A percentile compares a stretch with the other conserved stretches of the same genome.
phyloP scores from a whole-genome alignment of 2,888 invertebrate genomes.

The Cephonodes hylas region DNA sequence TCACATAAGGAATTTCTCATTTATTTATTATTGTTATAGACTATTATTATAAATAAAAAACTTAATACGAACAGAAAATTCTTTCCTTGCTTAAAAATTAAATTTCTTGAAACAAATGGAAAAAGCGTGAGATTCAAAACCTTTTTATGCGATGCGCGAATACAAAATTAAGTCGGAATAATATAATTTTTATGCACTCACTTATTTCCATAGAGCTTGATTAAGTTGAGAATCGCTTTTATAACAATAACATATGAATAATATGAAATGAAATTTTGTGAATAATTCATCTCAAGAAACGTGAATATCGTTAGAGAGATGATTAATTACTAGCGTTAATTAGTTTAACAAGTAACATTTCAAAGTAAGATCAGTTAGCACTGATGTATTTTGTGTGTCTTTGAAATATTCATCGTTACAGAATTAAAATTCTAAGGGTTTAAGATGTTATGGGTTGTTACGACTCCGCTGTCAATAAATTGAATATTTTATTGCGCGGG shows the following conservation, averaged over 20 bases:
- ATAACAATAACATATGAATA: neutral
- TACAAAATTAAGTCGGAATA: neutral
- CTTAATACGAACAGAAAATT: too few relatives aligned
- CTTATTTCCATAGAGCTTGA: neutral
- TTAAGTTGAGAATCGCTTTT: neutral
- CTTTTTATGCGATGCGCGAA: too few relatives aligned
- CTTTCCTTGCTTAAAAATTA: too few relatives aligned
- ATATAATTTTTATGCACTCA: neutral
- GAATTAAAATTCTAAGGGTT: conserved; percentile 23
- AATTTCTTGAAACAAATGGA: too few relatives aligned
- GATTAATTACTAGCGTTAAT: neutral
- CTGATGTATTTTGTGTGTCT: neutral
- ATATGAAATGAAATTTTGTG: neutral
- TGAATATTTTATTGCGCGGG: conserved; percentile 49
- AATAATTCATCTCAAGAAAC: neutral
- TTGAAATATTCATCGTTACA: conserved; percentile 3
- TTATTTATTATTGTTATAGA: too few relatives aligned
- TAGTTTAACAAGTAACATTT: neutral
- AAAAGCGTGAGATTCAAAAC: too few relatives aligned
- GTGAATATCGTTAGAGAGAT: neutral
- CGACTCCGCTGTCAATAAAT: conserved; percentile 47
- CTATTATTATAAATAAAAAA: too few relatives aligned
- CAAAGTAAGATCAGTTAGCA: neutral
- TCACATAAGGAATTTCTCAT: too few relatives aligned
- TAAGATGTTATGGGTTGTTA: conserved; percentile 27